Percentiles rank a stretch among this genome's conserved stretches.
Evolutionary conservation across 1,140 invertebrate genomes (phyloP).

Genomic region (Conopomorpha cramerella): DNA sequence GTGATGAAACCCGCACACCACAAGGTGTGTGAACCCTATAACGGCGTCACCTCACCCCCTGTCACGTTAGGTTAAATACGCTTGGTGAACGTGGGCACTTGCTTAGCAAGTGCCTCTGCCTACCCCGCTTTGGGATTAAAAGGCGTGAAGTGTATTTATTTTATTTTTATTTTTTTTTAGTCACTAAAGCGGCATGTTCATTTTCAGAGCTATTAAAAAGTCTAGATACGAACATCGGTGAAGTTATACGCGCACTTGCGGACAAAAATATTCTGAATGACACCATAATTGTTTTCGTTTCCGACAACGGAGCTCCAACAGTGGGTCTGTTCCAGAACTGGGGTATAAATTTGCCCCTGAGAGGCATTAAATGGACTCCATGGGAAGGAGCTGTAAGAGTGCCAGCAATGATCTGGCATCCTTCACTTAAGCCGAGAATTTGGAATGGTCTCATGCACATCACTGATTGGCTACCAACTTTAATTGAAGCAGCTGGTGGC

Average conservation of each 20-base stretch:
- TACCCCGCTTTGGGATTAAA: too few relatives aligned
- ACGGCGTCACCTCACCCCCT: neutral
- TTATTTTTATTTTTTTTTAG: neutral
- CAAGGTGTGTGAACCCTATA: neutral
- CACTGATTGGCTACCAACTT: constrained; percentile 84
- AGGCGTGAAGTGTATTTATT: too few relatives aligned
- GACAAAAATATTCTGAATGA: constrained; percentile 67
- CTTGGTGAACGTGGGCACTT: too few relatives aligned
- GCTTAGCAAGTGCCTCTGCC: too few relatives aligned
- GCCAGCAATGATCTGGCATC: constrained; percentile 77
- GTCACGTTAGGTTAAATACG: too few relatives aligned
- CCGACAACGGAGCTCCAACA: constrained; percentile 79
- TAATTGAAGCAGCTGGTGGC: constrained; percentile 38
- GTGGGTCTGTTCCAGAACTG: constrained; percentile 70
- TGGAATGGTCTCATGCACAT: constrained; percentile 79
- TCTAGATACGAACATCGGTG: constrained; percentile 73
- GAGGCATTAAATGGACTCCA: constrained; percentile 74
- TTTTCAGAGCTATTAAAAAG: constrained; percentile 17
- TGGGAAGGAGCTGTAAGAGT: constrained; percentile 84
- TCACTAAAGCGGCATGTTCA: constrained; percentile 68
- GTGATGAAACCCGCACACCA: too few relatives aligned
- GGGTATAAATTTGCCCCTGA: constrained; percentile 85
- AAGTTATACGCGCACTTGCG: constrained; percentile 68
- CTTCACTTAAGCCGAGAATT: constrained; percentile 59
- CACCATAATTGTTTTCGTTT: constrained; percentile 73